phyloP scores from a whole-genome alignment of 2,888 invertebrate genomes.

The Subacronicta megacephala region DNA sequence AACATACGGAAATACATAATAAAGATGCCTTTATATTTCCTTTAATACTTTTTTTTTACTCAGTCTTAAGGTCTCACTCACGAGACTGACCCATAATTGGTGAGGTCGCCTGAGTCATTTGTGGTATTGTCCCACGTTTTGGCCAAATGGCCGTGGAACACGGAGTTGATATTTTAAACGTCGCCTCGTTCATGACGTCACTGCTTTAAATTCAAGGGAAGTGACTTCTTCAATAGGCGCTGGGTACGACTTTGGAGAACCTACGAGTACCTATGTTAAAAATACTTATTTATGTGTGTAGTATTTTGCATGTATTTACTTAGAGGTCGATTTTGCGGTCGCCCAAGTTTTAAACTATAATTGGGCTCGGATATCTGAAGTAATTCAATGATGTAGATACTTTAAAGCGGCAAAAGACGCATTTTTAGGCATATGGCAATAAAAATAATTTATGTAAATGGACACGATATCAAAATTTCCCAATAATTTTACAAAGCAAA shows the following conservation, averaged over 20 bases:
- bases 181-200: constrained; percentile 43
- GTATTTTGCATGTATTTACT: too few species aligned
- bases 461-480: neutral
- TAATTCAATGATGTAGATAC: too few species aligned
- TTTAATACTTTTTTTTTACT: neutral
- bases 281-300: too few species aligned
- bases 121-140: constrained; percentile 44
- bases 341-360: too few species aligned
- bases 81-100: constrained; percentile 54
- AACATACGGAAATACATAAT: too few species aligned
- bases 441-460: too few species aligned
- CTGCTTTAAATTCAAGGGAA: constrained; percentile 51
- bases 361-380: too few species aligned
- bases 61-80: constrained; percentile 12
- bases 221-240: constrained; percentile 8
- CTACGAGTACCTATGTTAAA: constrained; percentile 7
- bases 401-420: too few species aligned
- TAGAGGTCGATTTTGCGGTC: too few species aligned
- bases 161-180: constrained; percentile 31
- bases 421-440: too few species aligned
- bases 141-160: constrained; percentile 36
- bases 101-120: constrained; percentile 57
- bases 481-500: neutral
- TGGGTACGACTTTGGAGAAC: constrained; percentile 4
- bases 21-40: too few species aligned